Evolutionary conservation across 2,888 invertebrate genomes (phyloP), one percentile per base, ranked within the genome.

Genomic region (Hypolimnas misippus): DNA sequence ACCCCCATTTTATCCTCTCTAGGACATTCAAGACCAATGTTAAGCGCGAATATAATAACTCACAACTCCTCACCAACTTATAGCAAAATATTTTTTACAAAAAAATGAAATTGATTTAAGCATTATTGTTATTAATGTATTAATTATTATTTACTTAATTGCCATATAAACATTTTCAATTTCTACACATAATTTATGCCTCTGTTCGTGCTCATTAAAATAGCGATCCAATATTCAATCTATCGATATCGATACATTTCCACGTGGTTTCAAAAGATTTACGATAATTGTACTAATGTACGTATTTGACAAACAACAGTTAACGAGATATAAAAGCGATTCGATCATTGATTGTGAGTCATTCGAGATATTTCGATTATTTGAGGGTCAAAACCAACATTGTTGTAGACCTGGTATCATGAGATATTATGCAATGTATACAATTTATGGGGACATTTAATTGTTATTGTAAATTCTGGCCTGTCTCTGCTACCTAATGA

Each of bases 401-500:
- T 46, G 46, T 21, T 46, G 0, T 21, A n/a, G 21, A n/a, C 21
- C n/a, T 12, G 7, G 46, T 46, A n/a, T 46, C 21, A n/a, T 46
- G 46, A 46, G 21, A 46, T 46, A 46, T 46, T 46, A 21, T 16
- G 46, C n/a, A 21, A 21, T 33, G 35, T 55, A 17, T 44, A 12
- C 10, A 44, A 55, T 56, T 56, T 56, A 56, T 46, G 33, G 12
- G 19, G 25, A 31, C 55, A 33, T 44, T 56, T 16, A 29, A 19
- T 56, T 46, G 44, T 3, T 56, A 33, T 46, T 17, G 29, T 56
- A 44, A 56, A 44, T 42, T 31, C 29, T 8, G 7, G 12, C 21
- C 19, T 14, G 40, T 16, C n/a, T 14, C 19, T 19, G 33, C 31
- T 44, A 55, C 44, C 31, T 1, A 33, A 55, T 29, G 10, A 40